These are phyloP conservation scores for Eupithecia tripunctaria DNA, from an alignment of 2,888 invertebrate species.

Conservation along the genomic window DNA sequence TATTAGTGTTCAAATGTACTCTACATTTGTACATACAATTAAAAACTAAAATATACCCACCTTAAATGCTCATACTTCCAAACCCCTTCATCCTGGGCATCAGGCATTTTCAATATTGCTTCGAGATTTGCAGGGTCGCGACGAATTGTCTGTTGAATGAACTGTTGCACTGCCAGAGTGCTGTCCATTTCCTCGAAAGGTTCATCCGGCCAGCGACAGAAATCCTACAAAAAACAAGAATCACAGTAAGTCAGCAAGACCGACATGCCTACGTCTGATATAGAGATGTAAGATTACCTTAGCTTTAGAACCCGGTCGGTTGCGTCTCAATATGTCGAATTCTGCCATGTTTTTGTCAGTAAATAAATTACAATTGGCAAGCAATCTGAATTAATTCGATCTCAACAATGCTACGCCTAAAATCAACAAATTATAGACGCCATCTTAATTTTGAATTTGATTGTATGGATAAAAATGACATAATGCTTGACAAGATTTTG, in stretches of 20 bases:
- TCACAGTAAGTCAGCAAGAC: conserved; percentile 45
- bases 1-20: no score
- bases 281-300: conserved; percentile 84
- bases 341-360: conserved; percentile 88
- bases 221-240: conserved; percentile 87
- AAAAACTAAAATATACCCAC: conserved; percentile 54
- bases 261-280: not conserved
- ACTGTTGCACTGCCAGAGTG: conserved; percentile 98
- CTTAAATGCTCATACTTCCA: conserved; percentile 99
- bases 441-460: conserved; percentile 7
- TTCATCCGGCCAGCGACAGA: conserved; percentile 99
- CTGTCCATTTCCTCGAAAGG: conserved; percentile 99
- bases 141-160: conserved; percentile 98
- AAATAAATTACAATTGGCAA: conserved; percentile 7
- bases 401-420: conserved; percentile 8
- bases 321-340: conserved; percentile 92
- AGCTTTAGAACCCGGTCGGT: conserved; percentile 95
- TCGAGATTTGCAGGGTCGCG: conserved; percentile 97
- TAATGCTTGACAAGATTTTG: not conserved
- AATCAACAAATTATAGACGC: not conserved
- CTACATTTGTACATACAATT: not conserved
- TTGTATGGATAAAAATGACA: not conserved
- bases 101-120: conserved; percentile 97
- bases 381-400: not conserved
- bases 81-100: conserved; percentile 98